phyloP scores from a whole-genome alignment of 2,888 invertebrate species.

The Pachymerium ferrugineum region DNA sequence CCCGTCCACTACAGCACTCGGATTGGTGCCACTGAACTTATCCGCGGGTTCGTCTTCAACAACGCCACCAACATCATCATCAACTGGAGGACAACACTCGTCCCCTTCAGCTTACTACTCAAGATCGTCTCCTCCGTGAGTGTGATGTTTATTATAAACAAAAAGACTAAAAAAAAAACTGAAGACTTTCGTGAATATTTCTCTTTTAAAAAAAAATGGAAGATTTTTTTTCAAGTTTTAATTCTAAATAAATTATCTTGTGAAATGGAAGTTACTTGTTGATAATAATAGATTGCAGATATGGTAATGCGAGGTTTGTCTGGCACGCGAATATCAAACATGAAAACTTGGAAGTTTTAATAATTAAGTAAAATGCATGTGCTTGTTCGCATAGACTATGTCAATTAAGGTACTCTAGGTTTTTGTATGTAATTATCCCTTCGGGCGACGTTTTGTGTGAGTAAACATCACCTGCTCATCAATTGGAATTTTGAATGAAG shows the following conservation, averaged over 20 bases:
- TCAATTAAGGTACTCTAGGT: neutral
- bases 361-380: conserved; percentile 15
- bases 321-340: neutral
- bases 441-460: neutral
- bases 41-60: conserved; percentile 29
- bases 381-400: neutral
- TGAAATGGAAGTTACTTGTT: neutral
- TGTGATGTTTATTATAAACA: neutral
- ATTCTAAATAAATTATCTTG: conserved; percentile 9
- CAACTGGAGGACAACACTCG: conserved; percentile 4
- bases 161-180: neutral
- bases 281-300: conserved; percentile 2
- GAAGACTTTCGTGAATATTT: neutral
- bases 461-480: conserved; percentile 5
- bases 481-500: too few species aligned
- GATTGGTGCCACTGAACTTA: conserved; percentile 49
- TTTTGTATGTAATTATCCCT: neutral
- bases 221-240: neutral
- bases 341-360: neutral
- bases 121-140: conserved; percentile 38
- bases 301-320: neutral
- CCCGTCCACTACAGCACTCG: conserved; percentile 35
- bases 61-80: neutral
- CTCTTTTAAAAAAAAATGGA: neutral
- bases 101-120: conserved; percentile 36